Evolutionary conservation across 1,140 invertebrate species (phyloP), one percentile per base, ranked within the genome.

Genomic region (Papilio polyxenes): DNA sequence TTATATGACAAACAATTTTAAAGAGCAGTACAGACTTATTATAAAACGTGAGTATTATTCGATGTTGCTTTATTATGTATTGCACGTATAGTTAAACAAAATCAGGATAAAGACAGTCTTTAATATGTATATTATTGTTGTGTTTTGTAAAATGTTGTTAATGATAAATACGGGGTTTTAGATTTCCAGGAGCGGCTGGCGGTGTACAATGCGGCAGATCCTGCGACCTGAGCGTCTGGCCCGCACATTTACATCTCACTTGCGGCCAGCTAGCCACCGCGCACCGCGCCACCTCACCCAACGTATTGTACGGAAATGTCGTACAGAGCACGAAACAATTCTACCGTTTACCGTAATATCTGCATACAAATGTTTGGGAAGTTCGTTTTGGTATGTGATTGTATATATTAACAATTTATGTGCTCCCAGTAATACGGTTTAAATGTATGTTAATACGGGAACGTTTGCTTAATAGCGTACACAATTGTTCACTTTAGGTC

Each of bases 281-380:
- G 23, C 31, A 72, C 23, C 65, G 80, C 78, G 83, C 87, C 86
- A 86, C 90, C 87, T 89, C 85, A 87, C 81, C 88, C 88, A 85
- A 89, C 88, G 90, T 92, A 92, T 93, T 94, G 90, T 94, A 90
- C 91, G 92, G 92, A 92, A 93, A 94, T 93, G 88, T 90, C 87
- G 87, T 75, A 82, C 83, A 83, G 72, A 83, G 87, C 91, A 92
- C 91, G 91, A 92, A 93, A 94, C 92, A 92, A 93, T 94, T 86
- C 92, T 85, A 89, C 88, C 83, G 88, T 92, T 88, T 90, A 90
- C 90, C 87, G 89, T 91, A 93, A 94, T 90, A 94, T 91, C 89
- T 93, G 92, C 91, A 93, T 93, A 92, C 89, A 92, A 92, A 92
- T 92, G 90, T 92, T 91, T 89, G 87, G 86, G 85, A 88, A 88